A percentile compares a stretch with the other conserved stretches of the same genome.
Conservation (phyloP, 2,797 vertebrate genomes). For the Octomys mimax region DNA sequence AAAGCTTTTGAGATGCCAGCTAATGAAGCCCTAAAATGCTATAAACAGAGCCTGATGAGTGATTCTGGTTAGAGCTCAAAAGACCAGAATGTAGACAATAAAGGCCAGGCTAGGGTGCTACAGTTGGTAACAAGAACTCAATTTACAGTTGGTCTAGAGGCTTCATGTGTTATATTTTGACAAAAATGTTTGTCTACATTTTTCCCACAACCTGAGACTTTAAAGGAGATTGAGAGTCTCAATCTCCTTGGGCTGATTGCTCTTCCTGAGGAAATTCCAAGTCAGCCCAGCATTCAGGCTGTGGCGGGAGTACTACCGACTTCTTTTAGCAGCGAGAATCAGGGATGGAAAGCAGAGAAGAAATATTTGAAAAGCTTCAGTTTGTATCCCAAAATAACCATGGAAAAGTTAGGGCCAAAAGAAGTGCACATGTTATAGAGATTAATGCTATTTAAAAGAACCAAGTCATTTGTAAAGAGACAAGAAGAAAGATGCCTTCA, state of each 20-base stretch:
- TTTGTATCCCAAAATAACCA: neutral
- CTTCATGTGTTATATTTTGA: neutral
- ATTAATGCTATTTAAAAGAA: neutral
- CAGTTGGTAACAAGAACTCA: neutral
- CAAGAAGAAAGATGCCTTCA: neutral
- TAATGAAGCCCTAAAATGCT: neutral
- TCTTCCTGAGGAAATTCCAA: neutral
- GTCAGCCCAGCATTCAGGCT: neutral
- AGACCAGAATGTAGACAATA: neutral
- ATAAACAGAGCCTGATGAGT: neutral
- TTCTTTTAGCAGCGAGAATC: neutral
- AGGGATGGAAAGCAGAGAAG: neutral
- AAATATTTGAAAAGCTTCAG: neutral
- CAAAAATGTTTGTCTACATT: neutral
- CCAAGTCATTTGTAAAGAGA: neutral
- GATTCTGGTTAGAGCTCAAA: neutral
- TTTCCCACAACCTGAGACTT: neutral
- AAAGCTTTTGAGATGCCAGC: neutral
- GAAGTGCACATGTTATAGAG: neutral
- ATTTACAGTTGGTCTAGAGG: neutral
- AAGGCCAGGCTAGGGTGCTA: neutral
- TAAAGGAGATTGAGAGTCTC: neutral
- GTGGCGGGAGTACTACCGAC: neutral
- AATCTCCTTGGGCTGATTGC: neutral
- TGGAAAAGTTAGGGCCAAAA: too few relatives aligned